Evolutionary conservation across 92 coral and sea anemone genomes (phyloP).

Genomic region (Epizoanthus scotinus): DNA sequence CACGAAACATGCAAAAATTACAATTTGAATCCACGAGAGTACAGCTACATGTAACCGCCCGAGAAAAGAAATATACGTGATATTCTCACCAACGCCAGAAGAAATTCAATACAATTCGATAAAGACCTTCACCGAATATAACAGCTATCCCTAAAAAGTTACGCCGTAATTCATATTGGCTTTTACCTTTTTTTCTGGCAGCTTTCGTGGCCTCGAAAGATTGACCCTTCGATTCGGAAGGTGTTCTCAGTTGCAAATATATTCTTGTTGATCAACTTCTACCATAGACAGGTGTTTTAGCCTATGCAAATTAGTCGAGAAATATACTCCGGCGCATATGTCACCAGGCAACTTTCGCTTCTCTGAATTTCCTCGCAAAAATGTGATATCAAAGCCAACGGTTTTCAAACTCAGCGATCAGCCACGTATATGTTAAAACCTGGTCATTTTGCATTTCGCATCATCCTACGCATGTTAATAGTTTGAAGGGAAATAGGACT

Average conservation of each 20-base stretch:
- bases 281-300: conserved; percentile 32
- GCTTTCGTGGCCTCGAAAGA: neutral
- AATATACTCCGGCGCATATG: conserved; percentile 1
- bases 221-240: conserved; percentile 17
- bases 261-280: conserved; percentile 31
- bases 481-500: conserved; percentile 10
- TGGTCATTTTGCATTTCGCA: neutral
- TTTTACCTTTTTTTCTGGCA: conserved; percentile 17
- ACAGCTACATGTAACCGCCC: neutral
- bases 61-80: neutral
- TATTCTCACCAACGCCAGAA: neutral
- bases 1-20: neutral
- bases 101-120: neutral
- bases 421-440: neutral
- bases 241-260: conserved; percentile 27
- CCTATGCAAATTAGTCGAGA: conserved; percentile 34
- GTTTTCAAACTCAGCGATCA: neutral
- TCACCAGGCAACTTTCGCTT: neutral
- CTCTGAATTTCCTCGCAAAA: neutral
- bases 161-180: neutral
- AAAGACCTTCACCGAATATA: neutral
- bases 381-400: neutral
- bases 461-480: conserved; percentile 32
- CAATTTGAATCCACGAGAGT: neutral
- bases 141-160: neutral